Conservation (phyloP, 2,797 vertebrate genomes). For the Gephyroberyx darwinii region DNA sequence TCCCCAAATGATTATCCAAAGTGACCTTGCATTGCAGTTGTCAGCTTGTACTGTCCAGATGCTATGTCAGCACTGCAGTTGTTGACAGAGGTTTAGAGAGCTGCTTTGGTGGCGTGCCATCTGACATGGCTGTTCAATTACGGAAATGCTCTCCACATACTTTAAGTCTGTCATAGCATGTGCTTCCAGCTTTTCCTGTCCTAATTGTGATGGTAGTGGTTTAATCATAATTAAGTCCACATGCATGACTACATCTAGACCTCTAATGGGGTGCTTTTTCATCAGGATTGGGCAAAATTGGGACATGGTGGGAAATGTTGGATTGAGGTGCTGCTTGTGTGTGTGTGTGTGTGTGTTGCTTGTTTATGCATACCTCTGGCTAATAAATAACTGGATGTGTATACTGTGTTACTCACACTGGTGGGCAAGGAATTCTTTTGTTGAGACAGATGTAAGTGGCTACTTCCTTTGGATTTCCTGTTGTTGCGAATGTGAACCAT, state of each 20-base stretch:
- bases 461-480: conserved; percentile 80
- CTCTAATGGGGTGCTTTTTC: conserved; percentile 55
- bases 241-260: conserved; percentile 62
- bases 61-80: conserved; percentile 70
- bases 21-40: conserved; percentile 67
- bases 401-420: conserved; percentile 24
- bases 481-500: conserved; percentile 66
- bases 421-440: conserved; percentile 61
- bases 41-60: conserved; percentile 68
- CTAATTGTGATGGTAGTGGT: conserved; percentile 68
- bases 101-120: conserved; percentile 69
- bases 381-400: conserved; percentile 70
- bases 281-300: conserved; percentile 60
- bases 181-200: conserved; percentile 54
- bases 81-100: conserved; percentile 76
- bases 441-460: conserved; percentile 67
- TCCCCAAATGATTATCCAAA: conserved; percentile 68
- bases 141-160: conserved; percentile 73
- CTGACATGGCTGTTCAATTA: conserved; percentile 79
- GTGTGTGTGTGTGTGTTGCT: conserved; percentile 6
- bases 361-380: conserved; percentile 51
- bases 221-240: conserved; percentile 77
- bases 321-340: not conserved
- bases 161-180: conserved; percentile 64
- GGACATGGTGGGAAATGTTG: conserved; percentile 53